phyloP scores from a whole-genome alignment of 2,888 invertebrate species.

The Rambutsinella grinnellia region DNA sequence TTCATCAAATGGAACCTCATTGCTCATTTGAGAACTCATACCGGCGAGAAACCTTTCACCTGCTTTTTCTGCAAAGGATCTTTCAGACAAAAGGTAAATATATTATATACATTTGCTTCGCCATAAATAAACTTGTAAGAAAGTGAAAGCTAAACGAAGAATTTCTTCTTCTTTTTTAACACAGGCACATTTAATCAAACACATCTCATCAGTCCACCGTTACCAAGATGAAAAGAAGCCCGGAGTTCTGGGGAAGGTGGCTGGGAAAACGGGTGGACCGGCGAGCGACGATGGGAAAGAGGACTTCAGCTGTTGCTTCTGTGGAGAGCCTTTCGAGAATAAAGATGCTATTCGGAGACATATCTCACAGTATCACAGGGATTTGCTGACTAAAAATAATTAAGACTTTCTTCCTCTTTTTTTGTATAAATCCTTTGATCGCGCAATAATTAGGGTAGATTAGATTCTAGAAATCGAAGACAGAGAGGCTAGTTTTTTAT shows the following conservation, averaged over 20 bases:
- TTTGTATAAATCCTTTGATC: neutral
- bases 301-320: conserved; percentile 66
- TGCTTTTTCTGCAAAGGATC: conserved; percentile 66
- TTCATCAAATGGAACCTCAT: conserved; percentile 67
- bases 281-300: conserved; percentile 62
- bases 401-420: conserved; percentile 13
- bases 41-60: conserved; percentile 66
- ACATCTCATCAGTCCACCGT: conserved; percentile 65
- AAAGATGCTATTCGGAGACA: conserved; percentile 65
- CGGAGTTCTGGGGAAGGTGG: conserved; percentile 29
- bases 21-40: conserved; percentile 65
- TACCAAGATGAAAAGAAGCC: conserved; percentile 65
- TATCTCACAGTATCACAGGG: conserved; percentile 65
- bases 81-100: conserved; percentile 65
- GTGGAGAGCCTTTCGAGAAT: conserved; percentile 65
- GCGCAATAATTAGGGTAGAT: conserved; percentile 1
- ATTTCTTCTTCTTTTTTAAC: conserved; percentile 2
- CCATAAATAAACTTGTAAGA: neutral
- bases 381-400: conserved; percentile 58
- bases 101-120: too few species aligned
- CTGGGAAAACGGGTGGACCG: too few species aligned
- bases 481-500: conserved; percentile 2
- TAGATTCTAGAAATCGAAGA: neutral
- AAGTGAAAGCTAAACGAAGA: too few species aligned
- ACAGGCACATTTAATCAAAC: conserved; percentile 66